Percentiles rank a stretch among this genome's conserved stretches.
phyloP scores from a whole-genome alignment of 2,888 invertebrate genomes.

The Tortrix viridana region DNA sequence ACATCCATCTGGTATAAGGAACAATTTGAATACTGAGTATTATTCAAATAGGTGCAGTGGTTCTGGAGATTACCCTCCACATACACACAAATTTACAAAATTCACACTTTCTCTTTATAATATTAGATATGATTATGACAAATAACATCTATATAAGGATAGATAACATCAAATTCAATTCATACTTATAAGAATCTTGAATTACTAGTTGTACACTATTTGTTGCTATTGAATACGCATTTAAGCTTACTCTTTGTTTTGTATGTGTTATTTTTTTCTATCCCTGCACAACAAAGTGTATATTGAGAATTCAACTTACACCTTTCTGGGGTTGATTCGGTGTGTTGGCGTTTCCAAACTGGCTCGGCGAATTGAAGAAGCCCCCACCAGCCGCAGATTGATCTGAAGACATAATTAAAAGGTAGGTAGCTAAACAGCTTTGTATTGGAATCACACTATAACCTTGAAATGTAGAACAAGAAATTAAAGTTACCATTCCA shows the following conservation, averaged over 20 bases:
- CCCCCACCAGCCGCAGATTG: slow-evolving; percentile 77
- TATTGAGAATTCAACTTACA: slow-evolving; percentile 50
- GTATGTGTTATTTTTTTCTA: neutral
- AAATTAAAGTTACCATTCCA: slow-evolving; percentile 58
- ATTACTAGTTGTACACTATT: no score
- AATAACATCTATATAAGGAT: no score
- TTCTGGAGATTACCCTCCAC: no score
- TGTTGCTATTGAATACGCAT: no score
- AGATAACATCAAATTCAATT: no score
- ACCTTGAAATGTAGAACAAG: slow-evolving; percentile 42
- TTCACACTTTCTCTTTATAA: no score
- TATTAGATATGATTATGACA: no score
- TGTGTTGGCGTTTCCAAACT: slow-evolving; percentile 76
- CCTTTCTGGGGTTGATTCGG: slow-evolving; percentile 74
- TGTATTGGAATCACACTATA: slow-evolving; percentile 27
- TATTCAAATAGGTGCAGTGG: no score
- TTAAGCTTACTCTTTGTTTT: neutral
- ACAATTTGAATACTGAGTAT: no score
- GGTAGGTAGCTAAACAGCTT: neutral
- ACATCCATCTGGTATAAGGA: no score
- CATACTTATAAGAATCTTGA: no score
- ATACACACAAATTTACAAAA: no score
- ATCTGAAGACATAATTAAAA: slow-evolving; percentile 62
- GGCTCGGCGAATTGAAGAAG: slow-evolving; percentile 75
- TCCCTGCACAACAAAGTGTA: neutral